phyloP scores from a whole-genome alignment of 2,113 vertebrate genomes.

The Percopsis transmontana region DNA sequence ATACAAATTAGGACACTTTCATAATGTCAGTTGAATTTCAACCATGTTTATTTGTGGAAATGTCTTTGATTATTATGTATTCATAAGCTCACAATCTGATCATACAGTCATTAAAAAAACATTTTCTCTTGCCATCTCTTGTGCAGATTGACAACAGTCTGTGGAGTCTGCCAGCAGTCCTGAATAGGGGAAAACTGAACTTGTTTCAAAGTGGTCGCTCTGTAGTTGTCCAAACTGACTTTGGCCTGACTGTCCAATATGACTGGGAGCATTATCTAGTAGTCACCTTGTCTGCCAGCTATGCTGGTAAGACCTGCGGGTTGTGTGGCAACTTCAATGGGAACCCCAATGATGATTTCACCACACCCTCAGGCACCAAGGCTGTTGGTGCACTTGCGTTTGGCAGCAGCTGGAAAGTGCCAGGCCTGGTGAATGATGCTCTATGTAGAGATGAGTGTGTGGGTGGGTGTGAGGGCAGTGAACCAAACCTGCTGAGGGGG shows the following conservation, averaged over 20 bases:
- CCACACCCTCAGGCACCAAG: slow-evolving; percentile 42
- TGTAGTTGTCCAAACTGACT: slow-evolving; percentile 57
- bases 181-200: slow-evolving; percentile 57
- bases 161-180: slow-evolving; percentile 69
- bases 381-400: slow-evolving; percentile 48
- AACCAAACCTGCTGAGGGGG: slow-evolving; percentile 24
- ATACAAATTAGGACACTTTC: no score
- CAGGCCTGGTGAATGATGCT: slow-evolving; percentile 27
- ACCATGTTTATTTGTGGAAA: no score
- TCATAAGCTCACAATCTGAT: no score
- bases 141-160: slow-evolving; percentile 70
- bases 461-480: slow-evolving; percentile 45
- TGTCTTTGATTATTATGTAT: no score
- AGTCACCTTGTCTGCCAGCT: slow-evolving; percentile 60
- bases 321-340: slow-evolving; percentile 80
- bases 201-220: slow-evolving; percentile 67
- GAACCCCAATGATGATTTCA: slow-evolving; percentile 62
- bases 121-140: slow-evolving; percentile 8
- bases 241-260: slow-evolving; percentile 72
- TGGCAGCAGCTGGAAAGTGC: slow-evolving; percentile 72
- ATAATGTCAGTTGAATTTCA: neutral
- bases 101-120: no score
- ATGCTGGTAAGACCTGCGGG: slow-evolving; percentile 69
- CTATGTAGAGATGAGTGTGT: slow-evolving; percentile 54
- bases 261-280: slow-evolving; percentile 73